Evolutionary conservation across 2,888 invertebrate genomes (phyloP).

Genomic region (Hypolimnas misippus): DNA sequence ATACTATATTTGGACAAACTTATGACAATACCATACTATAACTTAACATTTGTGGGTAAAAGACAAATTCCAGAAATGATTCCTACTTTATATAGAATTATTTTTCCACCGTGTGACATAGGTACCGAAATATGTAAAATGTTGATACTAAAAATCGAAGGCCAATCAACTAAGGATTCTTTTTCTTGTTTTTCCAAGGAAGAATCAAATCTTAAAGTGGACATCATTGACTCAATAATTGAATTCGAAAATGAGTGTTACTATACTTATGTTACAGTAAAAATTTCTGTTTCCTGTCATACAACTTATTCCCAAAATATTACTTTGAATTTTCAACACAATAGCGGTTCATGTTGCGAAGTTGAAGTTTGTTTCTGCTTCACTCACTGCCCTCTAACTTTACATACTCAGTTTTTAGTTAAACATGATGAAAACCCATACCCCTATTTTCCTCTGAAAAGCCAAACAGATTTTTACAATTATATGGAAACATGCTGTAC

Average conservation of each 20-base stretch:
- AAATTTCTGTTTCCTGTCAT: constrained; percentile 54
- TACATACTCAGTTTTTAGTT: constrained; percentile 60
- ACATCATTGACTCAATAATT: constrained; percentile 51
- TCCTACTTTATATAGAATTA: constrained; percentile 59
- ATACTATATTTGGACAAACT: constrained; percentile 69
- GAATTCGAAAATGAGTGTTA: constrained; percentile 44
- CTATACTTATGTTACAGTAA: constrained; percentile 58
- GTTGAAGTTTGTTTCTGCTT: constrained; percentile 68
- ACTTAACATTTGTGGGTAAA: constrained; percentile 71
- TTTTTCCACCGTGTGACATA: constrained; percentile 68
- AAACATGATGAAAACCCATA: constrained; percentile 62
- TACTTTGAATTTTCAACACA: constrained; percentile 59
- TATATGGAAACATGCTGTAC: constrained; percentile 62
- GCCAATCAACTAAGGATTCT: constrained; percentile 50
- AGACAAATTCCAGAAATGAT: constrained; percentile 59
- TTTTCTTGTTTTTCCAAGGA: constrained; percentile 62
- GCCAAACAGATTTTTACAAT: constrained; percentile 57
- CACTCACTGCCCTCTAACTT: constrained; percentile 68
- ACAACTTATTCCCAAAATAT: constrained; percentile 52
- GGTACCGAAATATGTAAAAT: constrained; percentile 52
- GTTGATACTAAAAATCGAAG: constrained; percentile 59
- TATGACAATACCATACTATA: constrained; percentile 67
- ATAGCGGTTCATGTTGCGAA: constrained; percentile 64
- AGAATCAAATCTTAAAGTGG: constrained; percentile 54
- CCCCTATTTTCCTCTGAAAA: constrained; percentile 65